Conservation (phyloP, 2,113 vertebrate genomes). For the Tetrax tetrax region DNA sequence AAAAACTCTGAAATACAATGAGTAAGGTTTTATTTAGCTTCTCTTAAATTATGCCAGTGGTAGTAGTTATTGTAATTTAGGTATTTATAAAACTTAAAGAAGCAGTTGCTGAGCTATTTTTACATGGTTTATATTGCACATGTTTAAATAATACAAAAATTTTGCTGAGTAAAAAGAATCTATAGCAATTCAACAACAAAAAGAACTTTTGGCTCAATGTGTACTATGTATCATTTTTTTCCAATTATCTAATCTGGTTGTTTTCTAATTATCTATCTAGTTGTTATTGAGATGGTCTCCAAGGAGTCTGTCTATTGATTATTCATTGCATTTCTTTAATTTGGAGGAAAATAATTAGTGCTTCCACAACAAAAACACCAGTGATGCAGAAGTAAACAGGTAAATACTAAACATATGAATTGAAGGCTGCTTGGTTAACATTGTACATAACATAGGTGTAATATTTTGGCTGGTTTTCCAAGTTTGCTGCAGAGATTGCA, state of each 20-base stretch:
- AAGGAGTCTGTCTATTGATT: constrained; percentile 1
- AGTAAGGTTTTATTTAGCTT: neutral
- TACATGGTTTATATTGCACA: neutral
- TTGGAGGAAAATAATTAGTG: constrained; percentile 74
- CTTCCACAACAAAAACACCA: constrained; percentile 55
- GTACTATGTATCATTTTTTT: neutral
- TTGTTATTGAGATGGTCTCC: constrained; percentile 19
- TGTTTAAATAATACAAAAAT: neutral
- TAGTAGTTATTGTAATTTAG: neutral
- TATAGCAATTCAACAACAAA: neutral
- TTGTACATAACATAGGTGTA: neutral
- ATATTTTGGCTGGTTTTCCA: neutral
- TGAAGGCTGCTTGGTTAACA: neutral
- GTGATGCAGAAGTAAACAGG: constrained; percentile 64
- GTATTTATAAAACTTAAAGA: neutral
- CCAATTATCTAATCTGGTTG: neutral
- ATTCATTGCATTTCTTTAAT: constrained; percentile 62
- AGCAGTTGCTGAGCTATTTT: neutral
- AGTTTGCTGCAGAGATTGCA: neutral
- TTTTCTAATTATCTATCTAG: neutral
- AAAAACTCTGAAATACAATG: neutral
- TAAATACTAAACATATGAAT: neutral
- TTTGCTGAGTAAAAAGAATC: neutral
- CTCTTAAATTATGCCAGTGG: neutral
- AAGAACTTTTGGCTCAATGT: neutral